phyloP scores from a whole-genome alignment of 2,888 invertebrate genomes.

The Pantelozetes paolii region DNA sequence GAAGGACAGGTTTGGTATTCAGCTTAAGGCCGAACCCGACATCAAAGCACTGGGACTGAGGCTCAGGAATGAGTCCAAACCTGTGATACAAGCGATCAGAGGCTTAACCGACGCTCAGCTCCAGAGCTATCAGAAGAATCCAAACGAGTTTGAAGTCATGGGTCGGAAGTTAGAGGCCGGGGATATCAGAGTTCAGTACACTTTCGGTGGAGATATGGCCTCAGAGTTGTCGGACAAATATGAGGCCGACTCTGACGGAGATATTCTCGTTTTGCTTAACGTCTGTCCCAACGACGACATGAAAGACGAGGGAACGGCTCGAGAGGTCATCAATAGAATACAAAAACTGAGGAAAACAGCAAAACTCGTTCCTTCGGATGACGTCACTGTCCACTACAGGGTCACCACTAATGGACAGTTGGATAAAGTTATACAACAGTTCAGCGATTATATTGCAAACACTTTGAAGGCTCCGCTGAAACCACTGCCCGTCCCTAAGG shows the following conservation, averaged over 20 bases:
- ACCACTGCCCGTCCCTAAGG: constrained; percentile 56
- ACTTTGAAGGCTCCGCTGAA: constrained; percentile 75
- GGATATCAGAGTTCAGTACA: constrained; percentile 79
- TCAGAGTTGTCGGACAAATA: constrained; percentile 65
- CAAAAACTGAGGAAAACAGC: constrained; percentile 95
- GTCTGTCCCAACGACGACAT: constrained; percentile 81
- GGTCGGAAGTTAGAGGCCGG: constrained; percentile 71
- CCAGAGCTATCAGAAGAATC: constrained; percentile 66
- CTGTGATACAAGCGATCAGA: constrained; percentile 75
- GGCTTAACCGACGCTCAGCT: constrained; percentile 71
- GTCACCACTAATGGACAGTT: constrained; percentile 47
- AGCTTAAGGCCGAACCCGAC: constrained; percentile 87
- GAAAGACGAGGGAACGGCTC: constrained; percentile 87
- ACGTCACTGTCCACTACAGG: constrained; percentile 71
- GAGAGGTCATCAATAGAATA: constrained; percentile 87
- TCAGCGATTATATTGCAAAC: constrained; percentile 70
- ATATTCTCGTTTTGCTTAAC: constrained; percentile 80
- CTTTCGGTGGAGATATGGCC: constrained; percentile 61
- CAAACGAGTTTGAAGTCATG: constrained; percentile 64
- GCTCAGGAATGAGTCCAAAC: constrained; percentile 83
- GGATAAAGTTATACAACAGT: constrained; percentile 63
- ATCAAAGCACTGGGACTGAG: constrained; percentile 83
- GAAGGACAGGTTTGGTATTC: constrained; percentile 86
- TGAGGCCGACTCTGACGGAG: constrained; percentile 84
- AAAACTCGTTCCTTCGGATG: constrained; percentile 82